A percentile compares a stretch with the other conserved stretches of the same genome.
phyloP scores from a whole-genome alignment of 1,140 invertebrate species.

The Drosophila busckii region DNA sequence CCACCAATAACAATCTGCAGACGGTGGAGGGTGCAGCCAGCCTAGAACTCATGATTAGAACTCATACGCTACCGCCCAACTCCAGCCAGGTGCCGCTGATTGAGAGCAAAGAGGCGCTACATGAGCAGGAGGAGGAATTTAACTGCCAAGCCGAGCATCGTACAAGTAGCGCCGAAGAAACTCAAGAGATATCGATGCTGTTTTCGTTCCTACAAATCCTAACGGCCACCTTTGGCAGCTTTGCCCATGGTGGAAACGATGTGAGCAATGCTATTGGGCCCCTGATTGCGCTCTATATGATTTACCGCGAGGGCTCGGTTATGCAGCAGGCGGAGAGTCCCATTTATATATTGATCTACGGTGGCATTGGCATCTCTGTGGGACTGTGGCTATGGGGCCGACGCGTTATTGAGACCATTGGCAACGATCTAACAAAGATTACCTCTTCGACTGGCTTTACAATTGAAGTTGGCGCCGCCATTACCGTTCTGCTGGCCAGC shows the following conservation, averaged over 20 bases:
- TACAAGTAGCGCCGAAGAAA: slow-evolving; percentile 63
- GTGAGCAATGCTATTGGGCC: slow-evolving; percentile 99
- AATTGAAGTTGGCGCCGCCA: slow-evolving; percentile 96
- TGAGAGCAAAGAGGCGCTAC: slow-evolving; percentile 78
- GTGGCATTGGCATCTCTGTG: slow-evolving; percentile 96
- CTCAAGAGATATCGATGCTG: slow-evolving; percentile 83
- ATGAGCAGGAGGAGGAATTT: slow-evolving; percentile 62
- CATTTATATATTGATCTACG: slow-evolving; percentile 93
- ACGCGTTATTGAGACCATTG: slow-evolving; percentile 97
- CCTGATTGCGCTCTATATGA: slow-evolving; percentile 94
- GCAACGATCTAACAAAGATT: slow-evolving; percentile 97
- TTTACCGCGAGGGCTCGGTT: slow-evolving; percentile 89
- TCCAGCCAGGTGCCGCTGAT: slow-evolving; percentile 87
- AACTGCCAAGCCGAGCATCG: slow-evolving; percentile 39
- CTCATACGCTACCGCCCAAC: slow-evolving; percentile 84
- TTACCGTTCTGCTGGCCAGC: slow-evolving; percentile 96
- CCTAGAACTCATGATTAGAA: slow-evolving; percentile 75
- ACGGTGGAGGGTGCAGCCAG: slow-evolving; percentile 79
- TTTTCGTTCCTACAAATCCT: slow-evolving; percentile 98
- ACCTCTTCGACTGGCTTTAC: slow-evolving; percentile 97
- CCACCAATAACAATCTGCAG: slow-evolving; percentile 61
- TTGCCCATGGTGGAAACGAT: slow-evolving; percentile 99
- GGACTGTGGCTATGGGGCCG: slow-evolving; percentile 98
- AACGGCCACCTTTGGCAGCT: slow-evolving; percentile 97
- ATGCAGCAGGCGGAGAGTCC: slow-evolving; percentile 92